Evolutionary conservation across 1,140 invertebrate genomes (phyloP).

Genomic region (Coptotermes formosanus): DNA sequence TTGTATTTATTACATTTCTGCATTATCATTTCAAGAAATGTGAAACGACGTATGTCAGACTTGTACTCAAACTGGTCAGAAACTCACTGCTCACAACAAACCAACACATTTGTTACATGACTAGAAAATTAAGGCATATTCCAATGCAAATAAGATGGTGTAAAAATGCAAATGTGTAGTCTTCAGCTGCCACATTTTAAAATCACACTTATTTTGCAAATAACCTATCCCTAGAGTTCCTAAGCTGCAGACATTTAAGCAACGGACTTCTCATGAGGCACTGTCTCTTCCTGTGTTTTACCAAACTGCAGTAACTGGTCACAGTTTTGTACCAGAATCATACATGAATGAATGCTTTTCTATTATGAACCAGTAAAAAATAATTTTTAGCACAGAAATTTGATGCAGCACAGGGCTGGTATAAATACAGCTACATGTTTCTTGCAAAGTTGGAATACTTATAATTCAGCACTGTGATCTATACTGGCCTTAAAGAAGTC

Average conservation of each 20-base stretch:
- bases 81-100: not conserved
- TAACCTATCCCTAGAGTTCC: not conserved
- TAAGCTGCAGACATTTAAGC: not conserved
- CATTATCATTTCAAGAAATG: no score
- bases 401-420: not conserved
- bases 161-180: not conserved
- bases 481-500: no score
- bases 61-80: not conserved
- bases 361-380: not conserved
- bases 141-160: not conserved
- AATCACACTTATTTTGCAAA: not conserved
- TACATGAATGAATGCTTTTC: not conserved
- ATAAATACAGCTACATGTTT: not conserved
- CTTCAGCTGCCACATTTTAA: not conserved
- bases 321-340: not conserved
- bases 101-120: not conserved
- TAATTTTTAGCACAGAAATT: not conserved
- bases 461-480: not conserved
- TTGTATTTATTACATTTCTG: no score
- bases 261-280: not conserved
- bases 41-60: no score
- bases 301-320: not conserved
- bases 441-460: not conserved
- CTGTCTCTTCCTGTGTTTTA: not conserved
- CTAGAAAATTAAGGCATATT: not conserved